A percentile compares a stretch with the other conserved stretches of the same genome.
phyloP scores from a whole-genome alignment of 2,113 vertebrate species.

The Microcebus ravelobensis region DNA sequence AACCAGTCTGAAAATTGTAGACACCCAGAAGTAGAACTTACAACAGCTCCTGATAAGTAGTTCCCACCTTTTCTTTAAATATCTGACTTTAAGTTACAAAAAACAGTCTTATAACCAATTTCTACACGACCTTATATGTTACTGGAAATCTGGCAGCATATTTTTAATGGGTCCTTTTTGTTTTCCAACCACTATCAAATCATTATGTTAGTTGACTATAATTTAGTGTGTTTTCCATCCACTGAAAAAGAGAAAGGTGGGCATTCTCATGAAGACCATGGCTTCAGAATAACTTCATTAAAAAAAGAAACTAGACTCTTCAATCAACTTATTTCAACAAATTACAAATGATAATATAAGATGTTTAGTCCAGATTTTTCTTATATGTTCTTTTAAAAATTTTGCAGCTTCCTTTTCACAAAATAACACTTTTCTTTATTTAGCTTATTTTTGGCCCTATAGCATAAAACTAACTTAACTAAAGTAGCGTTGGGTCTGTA shows the following conservation, averaged over 20 bases:
- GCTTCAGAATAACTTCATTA: not conserved
- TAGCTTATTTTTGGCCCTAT: not conserved
- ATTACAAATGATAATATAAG: not conserved
- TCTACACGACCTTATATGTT: not conserved
- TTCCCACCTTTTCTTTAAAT: slow-evolving; percentile 34
- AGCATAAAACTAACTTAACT: slow-evolving; percentile 47
- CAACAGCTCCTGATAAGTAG: not conserved
- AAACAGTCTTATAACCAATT: slow-evolving; percentile 12
- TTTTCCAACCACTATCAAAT: not conserved
- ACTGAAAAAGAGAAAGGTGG: not conserved
- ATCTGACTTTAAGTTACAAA: not conserved
- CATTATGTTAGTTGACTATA: not conserved
- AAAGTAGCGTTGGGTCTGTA: slow-evolving; percentile 14
- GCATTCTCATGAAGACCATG: not conserved
- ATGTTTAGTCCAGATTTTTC: not conserved
- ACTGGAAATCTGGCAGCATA: not conserved
- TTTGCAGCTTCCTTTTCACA: not conserved
- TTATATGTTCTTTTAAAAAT: slow-evolving; percentile 31
- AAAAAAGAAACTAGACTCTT: not conserved
- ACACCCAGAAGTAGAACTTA: not conserved
- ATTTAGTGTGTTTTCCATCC: not conserved
- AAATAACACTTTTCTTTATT: slow-evolving; percentile 32
- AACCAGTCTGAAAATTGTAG: not conserved
- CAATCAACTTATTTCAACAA: slow-evolving; percentile 16
- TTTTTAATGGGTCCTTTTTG: slow-evolving; percentile 14